phyloP scores from a whole-genome alignment of 2,797 vertebrate species.

The Clarias fuscus region DNA sequence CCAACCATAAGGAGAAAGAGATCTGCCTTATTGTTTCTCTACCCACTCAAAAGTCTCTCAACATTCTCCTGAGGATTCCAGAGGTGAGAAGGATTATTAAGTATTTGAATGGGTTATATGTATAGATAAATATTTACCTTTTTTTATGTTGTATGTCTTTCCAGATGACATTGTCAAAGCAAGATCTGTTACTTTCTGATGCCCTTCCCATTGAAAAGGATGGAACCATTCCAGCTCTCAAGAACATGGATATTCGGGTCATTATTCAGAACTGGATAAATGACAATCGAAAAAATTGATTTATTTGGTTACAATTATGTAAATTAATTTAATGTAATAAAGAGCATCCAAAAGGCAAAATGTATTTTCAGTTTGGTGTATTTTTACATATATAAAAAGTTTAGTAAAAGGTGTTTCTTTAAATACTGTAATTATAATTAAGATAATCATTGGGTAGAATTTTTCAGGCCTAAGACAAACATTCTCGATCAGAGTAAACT shows the following conservation, averaged over 20 bases:
- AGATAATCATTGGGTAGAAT: background rate
- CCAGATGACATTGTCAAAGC: conserved; percentile 67
- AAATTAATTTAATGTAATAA: conserved; percentile 1
- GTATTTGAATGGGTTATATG: background rate
- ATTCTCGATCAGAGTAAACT: background rate
- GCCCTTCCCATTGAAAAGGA: conserved; percentile 64
- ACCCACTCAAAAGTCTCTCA: conserved; percentile 59
- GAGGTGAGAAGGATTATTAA: conserved; percentile 51
- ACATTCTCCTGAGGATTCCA: conserved; percentile 66
- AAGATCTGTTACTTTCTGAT: conserved; percentile 57
- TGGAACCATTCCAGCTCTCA: conserved; percentile 28
- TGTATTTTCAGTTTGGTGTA: too few relatives aligned
- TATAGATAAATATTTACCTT: background rate
- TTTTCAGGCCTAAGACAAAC: background rate
- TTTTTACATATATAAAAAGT: too few relatives aligned
- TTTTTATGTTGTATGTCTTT: background rate
- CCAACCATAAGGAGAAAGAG: conserved; percentile 69
- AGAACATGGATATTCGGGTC: background rate
- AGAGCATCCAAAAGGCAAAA: conserved; percentile 22
- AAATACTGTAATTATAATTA: background rate
- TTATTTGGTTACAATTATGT: background rate
- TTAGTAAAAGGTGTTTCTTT: background rate
- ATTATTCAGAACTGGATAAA: conserved; percentile 4
- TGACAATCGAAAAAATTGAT: background rate
- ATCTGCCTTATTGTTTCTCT: conserved; percentile 66